Conservation (phyloP, 2,888 invertebrate species). For the Pinctada fucata region DNA sequence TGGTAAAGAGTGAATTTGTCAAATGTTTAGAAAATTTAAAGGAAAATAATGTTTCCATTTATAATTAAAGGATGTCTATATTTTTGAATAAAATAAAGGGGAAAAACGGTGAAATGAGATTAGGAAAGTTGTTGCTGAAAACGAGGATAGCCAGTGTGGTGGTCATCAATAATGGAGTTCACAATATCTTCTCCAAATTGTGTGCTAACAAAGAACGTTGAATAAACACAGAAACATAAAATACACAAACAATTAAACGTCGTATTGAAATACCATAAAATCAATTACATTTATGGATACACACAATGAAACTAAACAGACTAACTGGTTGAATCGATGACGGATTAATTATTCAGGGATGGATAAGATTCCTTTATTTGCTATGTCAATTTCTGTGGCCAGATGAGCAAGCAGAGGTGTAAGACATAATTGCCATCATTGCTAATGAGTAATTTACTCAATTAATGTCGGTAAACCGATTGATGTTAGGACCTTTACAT, state of each 20-base stretch:
- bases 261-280: not conserved
- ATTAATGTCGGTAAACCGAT: not conserved
- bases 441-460: not conserved
- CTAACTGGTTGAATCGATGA: not conserved
- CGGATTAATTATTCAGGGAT: not conserved
- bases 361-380: not conserved
- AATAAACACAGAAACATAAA: not conserved
- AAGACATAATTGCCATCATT: not conserved
- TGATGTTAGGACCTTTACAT: not conserved
- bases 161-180: no score
- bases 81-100: no score
- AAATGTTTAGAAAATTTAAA: no score
- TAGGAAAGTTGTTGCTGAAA: no score
- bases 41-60: no score
- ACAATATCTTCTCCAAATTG: no score
- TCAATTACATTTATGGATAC: not conserved
- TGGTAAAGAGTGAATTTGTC: no score
- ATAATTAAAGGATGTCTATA: no score
- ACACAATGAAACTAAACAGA: not conserved
- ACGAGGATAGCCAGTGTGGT: no score
- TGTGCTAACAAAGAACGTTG: no score
- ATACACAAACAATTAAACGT: not conserved
- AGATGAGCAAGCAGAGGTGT: not conserved
- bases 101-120: no score
- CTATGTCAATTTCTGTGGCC: not conserved